phyloP scores from a whole-genome alignment of 2,797 vertebrate species.

The Takifugu rubripes region DNA sequence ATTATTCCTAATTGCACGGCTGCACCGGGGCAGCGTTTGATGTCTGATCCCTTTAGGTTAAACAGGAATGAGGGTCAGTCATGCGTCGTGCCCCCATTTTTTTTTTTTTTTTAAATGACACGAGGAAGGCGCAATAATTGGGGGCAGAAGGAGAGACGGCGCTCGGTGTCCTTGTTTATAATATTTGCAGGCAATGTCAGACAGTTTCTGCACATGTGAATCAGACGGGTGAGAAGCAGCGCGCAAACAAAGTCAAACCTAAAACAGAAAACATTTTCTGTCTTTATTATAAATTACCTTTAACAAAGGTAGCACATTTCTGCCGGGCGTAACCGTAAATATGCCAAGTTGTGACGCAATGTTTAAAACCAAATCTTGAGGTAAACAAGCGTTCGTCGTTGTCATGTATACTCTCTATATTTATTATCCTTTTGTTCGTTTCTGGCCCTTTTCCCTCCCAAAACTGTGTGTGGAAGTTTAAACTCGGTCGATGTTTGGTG shows the following conservation, averaged over 20 bases:
- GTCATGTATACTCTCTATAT: no score
- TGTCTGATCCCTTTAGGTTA: conserved; percentile 43
- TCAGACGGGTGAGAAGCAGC: background rate
- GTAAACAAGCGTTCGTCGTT: no score
- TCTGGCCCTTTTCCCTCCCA: no score
- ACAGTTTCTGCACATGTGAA: background rate
- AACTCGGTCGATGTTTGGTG: conserved; percentile 2
- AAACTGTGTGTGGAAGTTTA: background rate
- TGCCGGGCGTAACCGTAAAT: no score
- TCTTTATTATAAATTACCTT: no score
- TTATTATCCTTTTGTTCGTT: no score
- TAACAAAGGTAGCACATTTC: no score
- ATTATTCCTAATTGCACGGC: conserved; percentile 45
- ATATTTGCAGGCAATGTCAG: conserved; percentile 45
- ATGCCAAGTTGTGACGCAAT: no score
- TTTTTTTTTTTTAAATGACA: conserved; percentile 24
- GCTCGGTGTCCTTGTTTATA: conserved; percentile 50
- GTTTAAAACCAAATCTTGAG: no score
- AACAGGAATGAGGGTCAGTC: conserved; percentile 47
- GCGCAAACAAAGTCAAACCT: background rate
- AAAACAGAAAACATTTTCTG: no score
- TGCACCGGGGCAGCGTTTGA: conserved; percentile 24
- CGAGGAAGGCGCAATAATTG: conserved; percentile 40
- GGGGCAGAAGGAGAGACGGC: background rate
- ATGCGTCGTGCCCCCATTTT: conserved; percentile 36